phyloP scores from a whole-genome alignment of 2,797 vertebrate species.

The Falco rusticolus region DNA sequence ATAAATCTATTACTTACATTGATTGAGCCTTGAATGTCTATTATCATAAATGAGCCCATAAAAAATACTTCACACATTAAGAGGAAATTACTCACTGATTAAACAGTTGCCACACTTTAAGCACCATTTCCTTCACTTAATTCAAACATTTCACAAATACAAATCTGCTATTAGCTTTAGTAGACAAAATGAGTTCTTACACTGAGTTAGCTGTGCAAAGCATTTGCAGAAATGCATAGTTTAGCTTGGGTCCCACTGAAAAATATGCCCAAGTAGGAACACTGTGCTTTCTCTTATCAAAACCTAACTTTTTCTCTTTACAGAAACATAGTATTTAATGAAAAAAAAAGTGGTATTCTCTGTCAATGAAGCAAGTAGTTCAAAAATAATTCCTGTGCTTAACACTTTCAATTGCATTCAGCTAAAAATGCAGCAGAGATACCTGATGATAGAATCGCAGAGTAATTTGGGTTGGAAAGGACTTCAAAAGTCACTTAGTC shows the following conservation, averaged over 20 bases:
- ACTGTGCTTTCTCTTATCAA: not conserved
- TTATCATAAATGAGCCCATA: constrained; percentile 45
- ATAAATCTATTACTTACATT: constrained; percentile 32
- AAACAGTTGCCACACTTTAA: constrained; percentile 47
- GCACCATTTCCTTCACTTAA: constrained; percentile 35
- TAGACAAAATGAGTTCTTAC: constrained; percentile 22
- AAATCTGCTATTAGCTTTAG: constrained; percentile 29
- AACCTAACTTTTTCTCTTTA: not conserved
- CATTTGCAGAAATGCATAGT: not conserved
- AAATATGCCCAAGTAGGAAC: not conserved
- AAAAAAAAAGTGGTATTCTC: not conserved
- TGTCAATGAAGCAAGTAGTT: not conserved
- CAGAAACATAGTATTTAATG: not conserved
- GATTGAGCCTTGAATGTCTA: constrained; percentile 33
- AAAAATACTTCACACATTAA: constrained; percentile 41
- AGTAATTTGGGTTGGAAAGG: not conserved
- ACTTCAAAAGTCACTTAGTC: not conserved
- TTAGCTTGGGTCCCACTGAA: not conserved
- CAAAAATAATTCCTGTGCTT: not conserved
- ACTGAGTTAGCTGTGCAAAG: not conserved
- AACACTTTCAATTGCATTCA: not conserved
- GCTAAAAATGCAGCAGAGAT: not conserved
- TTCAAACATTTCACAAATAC: constrained; percentile 52
- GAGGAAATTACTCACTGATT: constrained; percentile 57
- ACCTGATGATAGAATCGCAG: not conserved